phyloP scores from a whole-genome alignment of 92 coral and sea anemone genomes.

The Epizoanthus scotinus region DNA sequence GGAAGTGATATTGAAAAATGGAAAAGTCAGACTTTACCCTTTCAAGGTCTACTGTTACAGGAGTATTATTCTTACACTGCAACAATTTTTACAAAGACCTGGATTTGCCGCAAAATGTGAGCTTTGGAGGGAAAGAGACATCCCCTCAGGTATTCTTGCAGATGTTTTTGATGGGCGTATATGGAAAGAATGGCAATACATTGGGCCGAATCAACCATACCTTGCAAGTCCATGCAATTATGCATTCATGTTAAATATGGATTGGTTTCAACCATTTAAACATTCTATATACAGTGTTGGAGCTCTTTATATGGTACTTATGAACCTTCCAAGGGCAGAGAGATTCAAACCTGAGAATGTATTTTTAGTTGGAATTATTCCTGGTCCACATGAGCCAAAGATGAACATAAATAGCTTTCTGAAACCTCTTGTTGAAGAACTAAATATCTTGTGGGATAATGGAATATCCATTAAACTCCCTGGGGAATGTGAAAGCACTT shows the following conservation, averaged over 20 bases:
- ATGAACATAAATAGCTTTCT: constrained; percentile 36
- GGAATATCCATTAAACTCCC: constrained; percentile 39
- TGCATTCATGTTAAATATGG: constrained; percentile 65
- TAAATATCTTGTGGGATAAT: constrained; percentile 51
- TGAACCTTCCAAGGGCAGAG: constrained; percentile 61
- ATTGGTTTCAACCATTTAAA: constrained; percentile 73
- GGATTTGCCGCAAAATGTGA: constrained; percentile 58
- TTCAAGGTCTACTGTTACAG: constrained; percentile 63
- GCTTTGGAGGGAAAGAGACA: constrained; percentile 58
- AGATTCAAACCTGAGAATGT: constrained; percentile 56
- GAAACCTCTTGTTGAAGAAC: constrained; percentile 50
- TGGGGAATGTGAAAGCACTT: too few species aligned
- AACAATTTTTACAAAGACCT: constrained; percentile 41
- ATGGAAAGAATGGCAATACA: constrained; percentile 67
- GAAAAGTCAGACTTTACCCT: constrained; percentile 52
- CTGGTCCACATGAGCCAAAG: constrained; percentile 60
- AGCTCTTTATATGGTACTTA: constrained; percentile 51
- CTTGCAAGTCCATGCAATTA: constrained; percentile 58
- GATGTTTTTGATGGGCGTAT: constrained; percentile 70
- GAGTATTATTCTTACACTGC: constrained; percentile 50
- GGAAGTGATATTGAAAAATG: constrained; percentile 55
- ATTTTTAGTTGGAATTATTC: constrained; percentile 55
- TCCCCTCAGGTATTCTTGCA: constrained; percentile 53
- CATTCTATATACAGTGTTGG: constrained; percentile 60
- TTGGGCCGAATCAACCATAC: constrained; percentile 49